A percentile compares a stretch with the other conserved stretches of the same genome.
Evolutionary conservation across 2,888 invertebrate species (phyloP).

Genomic region (Eurois occulta): DNA sequence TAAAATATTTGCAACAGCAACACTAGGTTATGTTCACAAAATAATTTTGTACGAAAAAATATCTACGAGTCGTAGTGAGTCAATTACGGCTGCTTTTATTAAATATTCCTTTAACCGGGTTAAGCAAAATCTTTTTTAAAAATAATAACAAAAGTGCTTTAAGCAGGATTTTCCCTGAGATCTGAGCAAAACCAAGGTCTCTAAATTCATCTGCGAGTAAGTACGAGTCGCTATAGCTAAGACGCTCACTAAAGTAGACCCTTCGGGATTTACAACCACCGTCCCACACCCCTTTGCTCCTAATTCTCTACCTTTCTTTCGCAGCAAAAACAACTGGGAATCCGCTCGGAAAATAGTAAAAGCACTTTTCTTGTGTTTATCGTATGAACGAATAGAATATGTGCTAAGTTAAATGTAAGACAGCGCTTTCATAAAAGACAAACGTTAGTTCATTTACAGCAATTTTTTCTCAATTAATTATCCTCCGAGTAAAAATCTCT

Average conservation of each 20-base stretch:
- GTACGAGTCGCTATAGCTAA: constrained; percentile 56
- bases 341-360: constrained; percentile 64
- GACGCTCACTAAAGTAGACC: constrained; percentile 67
- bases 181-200: constrained; percentile 49
- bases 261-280: constrained; percentile 68
- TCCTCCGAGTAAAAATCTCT: not conserved
- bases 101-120: not conserved
- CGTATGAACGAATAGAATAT: constrained; percentile 52
- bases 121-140: constrained; percentile 24
- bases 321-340: constrained; percentile 65
- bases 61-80: no score
- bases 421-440: constrained; percentile 2
- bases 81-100: not conserved
- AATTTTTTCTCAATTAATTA: not conserved
- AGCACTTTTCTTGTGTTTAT: constrained; percentile 62
- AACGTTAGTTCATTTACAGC: not conserved
- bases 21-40: constrained; percentile 9
- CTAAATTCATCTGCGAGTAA: constrained; percentile 61
- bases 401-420: constrained; percentile 32
- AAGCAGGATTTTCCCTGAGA: constrained; percentile 24
- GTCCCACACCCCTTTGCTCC: constrained; percentile 66
- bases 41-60: not conserved
- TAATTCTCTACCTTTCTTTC: constrained; percentile 69
- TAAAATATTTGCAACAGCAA: constrained; percentile 16
- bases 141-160: constrained; percentile 29